Base-by-base conservation (phyloP, 2,797 vertebrate species). In the Picus viridis region DNA sequence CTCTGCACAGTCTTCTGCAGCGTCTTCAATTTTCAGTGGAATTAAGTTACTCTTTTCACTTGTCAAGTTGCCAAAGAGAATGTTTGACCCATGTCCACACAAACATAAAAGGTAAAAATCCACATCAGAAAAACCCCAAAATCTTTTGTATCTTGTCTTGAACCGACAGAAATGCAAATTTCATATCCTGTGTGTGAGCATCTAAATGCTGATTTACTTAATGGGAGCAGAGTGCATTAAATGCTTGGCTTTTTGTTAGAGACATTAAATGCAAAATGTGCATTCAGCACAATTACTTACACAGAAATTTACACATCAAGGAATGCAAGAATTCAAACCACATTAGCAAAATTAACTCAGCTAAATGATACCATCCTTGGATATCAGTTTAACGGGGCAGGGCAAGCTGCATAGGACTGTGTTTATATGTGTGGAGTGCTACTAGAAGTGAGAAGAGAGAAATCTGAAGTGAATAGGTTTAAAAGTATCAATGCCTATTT, bases 401-500 rank as follows among this genome's bases (percentile, higher is more conserved):
- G 59, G 62, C 49, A 43, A 30, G 14, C 32, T 26, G 30, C 0
- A 0, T 6, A 32, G 16, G 20, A 20, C 53, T 69, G 53, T 49
- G 10, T 74, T 75, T 70, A 22, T 11, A 36, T 0, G 0, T 0
- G 0, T 0, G 23, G 19, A 59, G 59, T 1, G 1, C 29, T 22
- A 41, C 26, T 30, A 61, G 68, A 76, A 14, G 27, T 16, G 16
- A 67, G 47, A 74, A 51, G 22, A 59, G 17, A 73, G 30, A 68
- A 68, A 26, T 30, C 36, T 34, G 20, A n/a, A 49, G 18, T 0
- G 2, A 73, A 36, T 8, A 51, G 8, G 39, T 90, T 69, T 23
- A 77, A 27, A 39, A 57, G 16, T 30, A 32, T 32, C 12, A 16
- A 49, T n/a, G 22, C 4, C 0, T 57, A n/a, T 80, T 62, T 79